phyloP scores from a whole-genome alignment of 2,797 vertebrate species.

The Triplophysa bombifrons region DNA sequence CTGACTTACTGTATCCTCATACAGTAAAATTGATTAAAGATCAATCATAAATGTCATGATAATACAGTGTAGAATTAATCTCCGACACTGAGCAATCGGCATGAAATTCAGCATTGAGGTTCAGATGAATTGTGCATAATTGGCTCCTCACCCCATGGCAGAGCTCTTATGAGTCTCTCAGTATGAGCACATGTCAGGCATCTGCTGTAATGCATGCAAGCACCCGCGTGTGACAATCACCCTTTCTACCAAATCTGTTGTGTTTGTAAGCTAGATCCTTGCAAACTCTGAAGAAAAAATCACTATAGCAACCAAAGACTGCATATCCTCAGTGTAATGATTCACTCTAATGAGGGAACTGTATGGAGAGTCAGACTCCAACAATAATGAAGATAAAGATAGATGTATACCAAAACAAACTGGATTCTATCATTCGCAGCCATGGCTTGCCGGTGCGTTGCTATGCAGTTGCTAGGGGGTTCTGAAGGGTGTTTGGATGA shows the following conservation, averaged over 20 bases:
- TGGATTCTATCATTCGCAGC: neutral
- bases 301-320: slow-evolving; percentile 40
- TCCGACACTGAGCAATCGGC: no score
- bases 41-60: neutral
- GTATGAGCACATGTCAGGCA: slow-evolving; percentile 37
- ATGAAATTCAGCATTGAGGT: no score
- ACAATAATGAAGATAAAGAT: slow-evolving; percentile 2
- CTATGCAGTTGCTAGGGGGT: neutral
- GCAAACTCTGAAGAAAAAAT: slow-evolving; percentile 20
- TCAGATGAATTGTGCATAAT: no score
- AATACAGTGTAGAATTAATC: neutral
- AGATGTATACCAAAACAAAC: neutral
- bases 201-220: slow-evolving; percentile 40
- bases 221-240: slow-evolving; percentile 10
- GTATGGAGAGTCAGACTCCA: slow-evolving; percentile 1
- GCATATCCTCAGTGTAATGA: slow-evolving; percentile 1
- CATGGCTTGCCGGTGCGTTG: neutral
- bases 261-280: slow-evolving; percentile 22
- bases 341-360: slow-evolving; percentile 34
- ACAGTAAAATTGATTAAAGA: neutral
- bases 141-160: neutral
- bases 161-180: slow-evolving; percentile 21
- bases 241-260: slow-evolving; percentile 1
- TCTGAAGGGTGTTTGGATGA: neutral
- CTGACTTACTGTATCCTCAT: neutral